Conservation (phyloP, 1,140 invertebrate genomes). For the Nasonia longicornis region DNA sequence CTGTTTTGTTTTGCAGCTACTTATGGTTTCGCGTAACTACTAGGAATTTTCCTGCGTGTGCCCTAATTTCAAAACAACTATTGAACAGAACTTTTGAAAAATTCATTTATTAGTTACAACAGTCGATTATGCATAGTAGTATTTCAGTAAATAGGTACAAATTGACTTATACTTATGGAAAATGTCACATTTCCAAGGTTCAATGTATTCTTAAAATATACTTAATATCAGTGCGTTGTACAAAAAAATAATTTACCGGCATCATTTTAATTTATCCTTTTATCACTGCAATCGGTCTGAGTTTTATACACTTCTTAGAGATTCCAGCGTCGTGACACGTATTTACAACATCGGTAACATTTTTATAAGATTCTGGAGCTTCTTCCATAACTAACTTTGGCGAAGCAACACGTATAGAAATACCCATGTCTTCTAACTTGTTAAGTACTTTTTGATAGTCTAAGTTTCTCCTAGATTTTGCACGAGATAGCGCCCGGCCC, state of each 20-base stretch:
- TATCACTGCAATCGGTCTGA: conserved; percentile 98
- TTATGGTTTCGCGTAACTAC: too few relatives aligned
- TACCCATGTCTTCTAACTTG: conserved; percentile 91
- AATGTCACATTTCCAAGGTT: neutral
- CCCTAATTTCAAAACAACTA: neutral
- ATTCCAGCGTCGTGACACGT: conserved; percentile 98
- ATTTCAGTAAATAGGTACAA: neutral
- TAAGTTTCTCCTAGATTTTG: conserved; percentile 95
- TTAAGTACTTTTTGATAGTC: conserved; percentile 92
- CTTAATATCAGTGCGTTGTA: neutral
- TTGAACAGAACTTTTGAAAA: neutral
- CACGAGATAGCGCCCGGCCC: conserved; percentile 96
- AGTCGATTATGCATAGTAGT: neutral
- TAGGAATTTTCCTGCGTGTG: too few relatives aligned
- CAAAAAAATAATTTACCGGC: neutral
- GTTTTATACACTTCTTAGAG: conserved; percentile 96
- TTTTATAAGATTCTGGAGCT: conserved; percentile 99
- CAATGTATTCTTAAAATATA: neutral
- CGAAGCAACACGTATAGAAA: conserved; percentile 97
- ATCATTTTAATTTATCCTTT: conserved; percentile 81
- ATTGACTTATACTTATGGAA: conserved; percentile 16
- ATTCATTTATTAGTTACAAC: neutral
- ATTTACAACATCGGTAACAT: conserved; percentile 99
- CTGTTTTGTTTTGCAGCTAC: too few relatives aligned
- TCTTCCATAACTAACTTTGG: conserved; percentile 99